These are phyloP conservation scores for Pempheris klunzingeri DNA, from an alignment of 2,797 vertebrate genomes.

Conservation along the genomic window DNA sequence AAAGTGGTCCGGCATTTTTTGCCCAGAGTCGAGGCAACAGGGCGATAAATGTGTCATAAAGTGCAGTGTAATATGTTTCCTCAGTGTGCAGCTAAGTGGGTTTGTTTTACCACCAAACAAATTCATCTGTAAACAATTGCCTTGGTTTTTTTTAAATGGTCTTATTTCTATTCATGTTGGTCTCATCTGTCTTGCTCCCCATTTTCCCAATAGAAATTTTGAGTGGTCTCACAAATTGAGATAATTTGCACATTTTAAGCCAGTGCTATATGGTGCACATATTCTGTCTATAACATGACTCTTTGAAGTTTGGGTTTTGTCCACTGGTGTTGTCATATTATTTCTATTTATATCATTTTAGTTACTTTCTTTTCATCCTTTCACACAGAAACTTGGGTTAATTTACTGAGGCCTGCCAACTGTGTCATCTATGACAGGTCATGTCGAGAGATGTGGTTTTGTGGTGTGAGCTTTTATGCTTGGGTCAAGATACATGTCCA, in stretches of 20 bases:
- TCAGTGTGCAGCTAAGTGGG: conserved; percentile 8
- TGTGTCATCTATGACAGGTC: conserved; percentile 20
- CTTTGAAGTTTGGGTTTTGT: background rate
- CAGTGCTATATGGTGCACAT: background rate
- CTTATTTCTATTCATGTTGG: conserved; percentile 21
- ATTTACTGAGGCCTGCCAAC: conserved; percentile 4
- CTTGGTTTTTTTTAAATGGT: conserved; percentile 15
- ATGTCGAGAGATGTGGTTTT: conserved; percentile 34
- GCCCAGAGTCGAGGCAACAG: conserved; percentile 27
- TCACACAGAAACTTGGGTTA: conserved; percentile 6
- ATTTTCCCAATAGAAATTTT: conserved; percentile 1
- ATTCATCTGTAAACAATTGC: conserved; percentile 13
- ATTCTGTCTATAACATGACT: background rate
- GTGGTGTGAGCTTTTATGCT: conserved; percentile 24
- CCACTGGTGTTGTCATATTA: background rate
- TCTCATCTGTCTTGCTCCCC: background rate
- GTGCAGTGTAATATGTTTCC: conserved; percentile 19
- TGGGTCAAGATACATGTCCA: conserved; percentile 29
- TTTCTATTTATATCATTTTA: conserved; percentile 9
- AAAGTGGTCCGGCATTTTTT: conserved; percentile 22
- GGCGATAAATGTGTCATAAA: conserved; percentile 33
- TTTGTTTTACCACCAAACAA: conserved; percentile 37
- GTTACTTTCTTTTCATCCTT: conserved; percentile 6
- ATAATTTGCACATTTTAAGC: conserved; percentile 12
- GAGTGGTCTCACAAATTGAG: background rate